phyloP scores from a whole-genome alignment of 2,113 vertebrate species.

The Fukomys damarensis region DNA sequence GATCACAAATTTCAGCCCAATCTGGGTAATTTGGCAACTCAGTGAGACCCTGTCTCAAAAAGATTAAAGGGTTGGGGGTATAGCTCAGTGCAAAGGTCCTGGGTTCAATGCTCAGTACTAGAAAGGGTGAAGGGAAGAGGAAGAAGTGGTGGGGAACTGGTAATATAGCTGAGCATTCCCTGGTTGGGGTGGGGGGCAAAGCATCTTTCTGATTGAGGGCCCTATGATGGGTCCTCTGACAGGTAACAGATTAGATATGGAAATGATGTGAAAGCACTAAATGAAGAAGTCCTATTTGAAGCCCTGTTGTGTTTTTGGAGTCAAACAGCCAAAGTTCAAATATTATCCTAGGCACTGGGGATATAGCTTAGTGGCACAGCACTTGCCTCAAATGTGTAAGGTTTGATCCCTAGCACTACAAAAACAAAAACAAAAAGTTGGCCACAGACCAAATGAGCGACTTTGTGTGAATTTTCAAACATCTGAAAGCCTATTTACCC shows the following conservation, averaged over 20 bases:
- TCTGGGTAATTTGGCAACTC: background rate
- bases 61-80: background rate
- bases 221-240: background rate
- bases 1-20: background rate
- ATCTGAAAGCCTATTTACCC: background rate
- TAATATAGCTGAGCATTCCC: background rate
- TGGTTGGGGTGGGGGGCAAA: background rate
- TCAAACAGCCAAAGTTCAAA: background rate
- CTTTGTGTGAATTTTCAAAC: constrained; percentile 16
- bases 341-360: background rate
- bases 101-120: background rate
- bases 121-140: background rate
- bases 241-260: background rate
- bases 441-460: constrained; percentile 21
- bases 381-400: background rate
- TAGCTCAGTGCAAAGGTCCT: background rate
- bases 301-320: background rate
- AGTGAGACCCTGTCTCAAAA: background rate
- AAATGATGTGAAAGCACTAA: constrained; percentile 10
- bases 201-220: background rate
- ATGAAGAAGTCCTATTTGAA: background rate
- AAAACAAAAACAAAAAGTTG: background rate
- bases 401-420: background rate
- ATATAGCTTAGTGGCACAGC: background rate
- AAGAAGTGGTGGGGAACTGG: background rate